Conservation (phyloP, 2,797 vertebrate species). For the Mormyrus hasselquistii region DNA sequence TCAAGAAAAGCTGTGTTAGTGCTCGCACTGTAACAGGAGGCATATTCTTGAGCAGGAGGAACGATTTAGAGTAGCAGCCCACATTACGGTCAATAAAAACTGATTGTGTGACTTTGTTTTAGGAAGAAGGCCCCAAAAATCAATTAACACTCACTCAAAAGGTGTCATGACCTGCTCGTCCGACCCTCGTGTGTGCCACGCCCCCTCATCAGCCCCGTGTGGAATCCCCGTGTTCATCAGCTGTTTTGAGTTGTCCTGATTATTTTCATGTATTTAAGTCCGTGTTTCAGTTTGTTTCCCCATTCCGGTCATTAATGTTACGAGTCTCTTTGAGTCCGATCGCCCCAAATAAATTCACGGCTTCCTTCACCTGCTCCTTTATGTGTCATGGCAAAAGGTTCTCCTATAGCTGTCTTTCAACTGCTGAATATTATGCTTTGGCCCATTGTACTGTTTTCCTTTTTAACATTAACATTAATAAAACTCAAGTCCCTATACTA, state of each 20-base stretch:
- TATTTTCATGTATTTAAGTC: no score
- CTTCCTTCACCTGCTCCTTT: no score
- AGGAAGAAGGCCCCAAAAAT: neutral
- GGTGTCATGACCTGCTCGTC: neutral
- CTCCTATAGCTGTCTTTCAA: neutral
- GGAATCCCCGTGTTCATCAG: no score
- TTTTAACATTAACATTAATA: neutral
- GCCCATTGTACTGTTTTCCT: neutral
- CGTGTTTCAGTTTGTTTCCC: no score
- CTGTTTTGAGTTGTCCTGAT: no score
- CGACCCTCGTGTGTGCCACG: no score
- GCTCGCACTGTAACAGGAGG: neutral
- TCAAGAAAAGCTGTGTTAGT: neutral
- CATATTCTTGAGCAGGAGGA: neutral
- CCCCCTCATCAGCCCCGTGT: no score
- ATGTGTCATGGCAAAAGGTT: neutral
- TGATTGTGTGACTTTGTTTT: neutral
- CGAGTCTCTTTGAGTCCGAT: no score
- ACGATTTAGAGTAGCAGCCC: neutral
- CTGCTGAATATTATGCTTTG: neutral
- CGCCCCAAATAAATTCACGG: no score
- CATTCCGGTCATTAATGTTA: no score
- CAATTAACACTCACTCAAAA: neutral
- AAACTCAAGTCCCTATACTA: neutral
- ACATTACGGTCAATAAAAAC: neutral